A percentile compares a stretch with the other conserved stretches of the same genome.
Evolutionary conservation across 2,797 vertebrate species (phyloP).

Genomic region (Oophaga sylvatica): DNA sequence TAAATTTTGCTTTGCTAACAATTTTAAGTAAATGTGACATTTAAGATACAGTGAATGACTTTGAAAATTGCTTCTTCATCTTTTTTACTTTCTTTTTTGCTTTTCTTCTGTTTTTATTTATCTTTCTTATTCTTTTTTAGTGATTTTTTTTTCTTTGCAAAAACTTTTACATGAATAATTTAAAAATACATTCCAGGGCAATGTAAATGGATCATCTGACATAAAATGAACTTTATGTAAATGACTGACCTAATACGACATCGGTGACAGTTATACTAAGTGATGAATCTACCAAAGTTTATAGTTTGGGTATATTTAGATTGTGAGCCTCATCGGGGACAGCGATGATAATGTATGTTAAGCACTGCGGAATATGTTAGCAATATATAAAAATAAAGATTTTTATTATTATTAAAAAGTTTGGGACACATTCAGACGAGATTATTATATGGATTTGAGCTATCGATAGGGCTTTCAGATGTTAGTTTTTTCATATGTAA

Average conservation of each 20-base stretch:
- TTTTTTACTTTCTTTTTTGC: background rate
- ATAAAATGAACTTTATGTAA: background rate
- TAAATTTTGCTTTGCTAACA: slow-evolving; percentile 16
- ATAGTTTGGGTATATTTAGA: too few relatives aligned
- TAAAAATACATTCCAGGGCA: background rate
- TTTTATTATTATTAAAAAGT: too few relatives aligned
- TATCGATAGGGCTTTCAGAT: too few relatives aligned
- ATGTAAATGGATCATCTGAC: background rate
- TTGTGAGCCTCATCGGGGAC: too few relatives aligned
- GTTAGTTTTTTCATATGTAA: too few relatives aligned
- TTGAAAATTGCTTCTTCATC: slow-evolving; percentile 13
- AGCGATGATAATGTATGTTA: too few relatives aligned
- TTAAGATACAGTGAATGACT: slow-evolving; percentile 13
- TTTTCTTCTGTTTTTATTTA: background rate
- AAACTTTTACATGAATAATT: background rate
- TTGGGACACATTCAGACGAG: too few relatives aligned
- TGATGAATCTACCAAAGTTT: too few relatives aligned
- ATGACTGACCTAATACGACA: background rate
- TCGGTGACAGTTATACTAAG: too few relatives aligned
- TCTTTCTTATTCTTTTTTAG: background rate
- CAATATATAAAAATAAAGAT: too few relatives aligned
- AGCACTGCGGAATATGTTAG: too few relatives aligned
- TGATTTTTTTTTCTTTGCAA: background rate
- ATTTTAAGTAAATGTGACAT: slow-evolving; percentile 27
- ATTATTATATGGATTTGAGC: too few relatives aligned